Evolutionary conservation across 2,113 vertebrate genomes (phyloP), one percentile per base, ranked within the genome.

Genomic region (Gila orcuttii): DNA sequence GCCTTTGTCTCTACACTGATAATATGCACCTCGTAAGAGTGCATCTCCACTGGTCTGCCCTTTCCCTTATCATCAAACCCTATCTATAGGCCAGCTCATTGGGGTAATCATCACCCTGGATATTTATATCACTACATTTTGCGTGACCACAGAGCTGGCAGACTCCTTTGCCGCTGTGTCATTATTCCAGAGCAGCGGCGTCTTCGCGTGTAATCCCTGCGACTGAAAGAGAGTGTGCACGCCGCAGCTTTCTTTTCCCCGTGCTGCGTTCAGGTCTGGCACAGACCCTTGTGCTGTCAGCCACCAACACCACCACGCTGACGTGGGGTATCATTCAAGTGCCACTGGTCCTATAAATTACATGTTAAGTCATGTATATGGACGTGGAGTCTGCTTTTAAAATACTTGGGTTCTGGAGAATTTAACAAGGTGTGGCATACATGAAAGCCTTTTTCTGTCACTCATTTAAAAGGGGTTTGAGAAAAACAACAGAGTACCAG

Each of bases 351-450:
- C 88, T 87, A 92, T 92, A 90, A 93, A 93, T 90, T 88, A 91
- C 89, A 90, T 47, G 52, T 87, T 89, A 88, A 92, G 88, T 89
- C 90, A 93, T 71, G 82, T 87, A 84, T 75, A 84, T 75, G 83
- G 71, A 81, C 62, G 78, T 33, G 79, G 71, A 19, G 77, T 90
- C 90, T 92, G 89, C 86, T 91, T 92, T 89, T 87, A 91, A 92
- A 88, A 86, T 69, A 84, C 68, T 86, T 10, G 25, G 36, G 86
- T 91, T 90, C 89, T 91, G 89, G 86, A 87, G 86, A 89, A 84
- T 93, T 93, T 93, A 92, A 93, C 91, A 92, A 93, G 90, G 90
- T 92, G 90, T 88, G 90, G 85, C 77, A 36, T 76, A 90, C 87
- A 91, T 90, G 64, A 88, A 93, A 89, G 78, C 62, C 73, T 75